Conservation (phyloP, 2,797 vertebrate species). For the Pogoniulus pusillus region DNA sequence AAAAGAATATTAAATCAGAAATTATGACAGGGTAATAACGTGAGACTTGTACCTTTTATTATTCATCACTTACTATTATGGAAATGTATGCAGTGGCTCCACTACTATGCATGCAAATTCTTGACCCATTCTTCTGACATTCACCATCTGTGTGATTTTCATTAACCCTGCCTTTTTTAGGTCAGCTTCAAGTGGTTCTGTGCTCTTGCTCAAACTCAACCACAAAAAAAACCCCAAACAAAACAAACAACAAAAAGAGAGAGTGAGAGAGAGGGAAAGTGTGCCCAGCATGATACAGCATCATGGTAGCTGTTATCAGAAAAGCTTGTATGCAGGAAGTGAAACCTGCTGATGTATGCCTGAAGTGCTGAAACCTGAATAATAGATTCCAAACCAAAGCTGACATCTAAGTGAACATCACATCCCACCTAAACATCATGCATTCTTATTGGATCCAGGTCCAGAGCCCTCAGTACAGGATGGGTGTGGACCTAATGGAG, state of each 20-base stretch:
- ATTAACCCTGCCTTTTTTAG: not conserved
- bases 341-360: not conserved
- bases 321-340: not conserved
- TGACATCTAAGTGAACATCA: too few relatives aligned
- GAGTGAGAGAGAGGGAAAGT: not conserved
- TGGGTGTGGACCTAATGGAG: too few relatives aligned
- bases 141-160: not conserved
- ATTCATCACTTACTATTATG: constrained; percentile 30
- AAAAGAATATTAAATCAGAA: constrained; percentile 38
- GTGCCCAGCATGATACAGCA: not conserved
- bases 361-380: too few relatives aligned
- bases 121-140: not conserved
- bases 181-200: not conserved
- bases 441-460: too few relatives aligned
- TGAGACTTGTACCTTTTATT: constrained; percentile 10
- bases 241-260: not conserved
- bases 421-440: too few relatives aligned
- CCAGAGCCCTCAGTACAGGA: too few relatives aligned
- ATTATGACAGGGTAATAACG: constrained; percentile 6
- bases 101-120: constrained; percentile 4
- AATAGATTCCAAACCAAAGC: too few relatives aligned
- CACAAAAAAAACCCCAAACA: not conserved
- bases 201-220: not conserved
- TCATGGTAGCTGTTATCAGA: not conserved
- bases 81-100: constrained; percentile 28